Evolutionary conservation across 37 sponge, comb jelly and placozoan genomes (phyloP), one percentile per base, ranked within the genome.

Genomic region (Spongilla lacustris): DNA sequence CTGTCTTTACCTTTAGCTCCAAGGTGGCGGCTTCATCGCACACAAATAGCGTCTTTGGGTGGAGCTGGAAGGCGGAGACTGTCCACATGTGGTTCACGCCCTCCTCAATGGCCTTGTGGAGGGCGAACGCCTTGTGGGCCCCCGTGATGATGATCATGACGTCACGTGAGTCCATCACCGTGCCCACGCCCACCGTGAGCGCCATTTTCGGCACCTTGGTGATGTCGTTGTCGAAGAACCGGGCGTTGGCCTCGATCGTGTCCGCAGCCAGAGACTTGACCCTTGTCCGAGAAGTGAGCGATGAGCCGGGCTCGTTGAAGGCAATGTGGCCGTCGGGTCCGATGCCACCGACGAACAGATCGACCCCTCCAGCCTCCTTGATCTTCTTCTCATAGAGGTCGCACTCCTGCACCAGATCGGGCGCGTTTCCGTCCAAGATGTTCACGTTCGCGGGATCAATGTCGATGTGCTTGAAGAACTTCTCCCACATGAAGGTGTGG

Each of bases 11-110:
- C 27, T 88, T 76, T 50, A 98, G 91, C 70, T 98, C 98, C 14
- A 96, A 50, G 0, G 98, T 98, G 28, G 98, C 98, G 81, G 88
- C 89, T 33, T 98, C 98, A 66, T 98, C 98, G 81, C 96, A 96
- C 28, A 98, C 92, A 86, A 98, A 94, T 17, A 89, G 85, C 13
- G 95, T 75, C 50, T 90, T 89, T 21, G 83, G 87, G 76, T 98
- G 98, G 68, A 78, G 80, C 82, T 98, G 98, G 58, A 98, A 94
- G 66, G 98, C 97, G 17, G 98, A 96, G 26, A 98, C 97, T 30
- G 98, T 98, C 98, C 98, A 98, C 98, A 98, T 98, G 81, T 98
- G 98, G 79, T 84, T 98, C 66, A 98, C 87, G 2, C 98, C 98
- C 38, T 94, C 97, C 69, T 98, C 98, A 24, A 98, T 92, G 21